phyloP scores from a whole-genome alignment of 2,797 vertebrate genomes.

The Sebastes miniatus region DNA sequence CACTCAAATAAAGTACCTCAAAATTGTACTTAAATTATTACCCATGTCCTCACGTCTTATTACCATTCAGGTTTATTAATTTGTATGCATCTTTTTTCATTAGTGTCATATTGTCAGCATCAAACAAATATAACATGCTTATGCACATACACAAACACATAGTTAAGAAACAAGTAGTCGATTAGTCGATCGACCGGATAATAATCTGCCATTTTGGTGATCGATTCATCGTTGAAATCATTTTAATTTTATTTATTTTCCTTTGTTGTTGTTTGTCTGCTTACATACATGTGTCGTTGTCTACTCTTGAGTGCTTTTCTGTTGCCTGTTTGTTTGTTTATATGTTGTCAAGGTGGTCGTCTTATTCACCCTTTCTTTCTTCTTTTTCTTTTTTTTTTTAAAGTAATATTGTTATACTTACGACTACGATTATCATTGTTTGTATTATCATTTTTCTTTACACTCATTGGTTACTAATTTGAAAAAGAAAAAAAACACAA shows the following conservation, averaged over 20 bases:
- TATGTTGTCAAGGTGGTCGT: not conserved
- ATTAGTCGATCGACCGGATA: no score
- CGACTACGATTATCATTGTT: not conserved
- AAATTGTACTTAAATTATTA: not conserved
- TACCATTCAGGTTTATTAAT: not conserved
- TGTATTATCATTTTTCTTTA: not conserved
- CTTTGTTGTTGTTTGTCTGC: not conserved
- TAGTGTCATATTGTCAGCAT: not conserved
- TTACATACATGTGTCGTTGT: not conserved
- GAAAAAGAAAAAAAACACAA: not conserved
- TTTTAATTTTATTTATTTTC: not conserved
- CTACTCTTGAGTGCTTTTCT: not conserved
- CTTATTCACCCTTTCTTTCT: not conserved
- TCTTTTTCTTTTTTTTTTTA: not conserved
- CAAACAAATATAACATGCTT: not conserved
- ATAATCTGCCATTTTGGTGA: no score
- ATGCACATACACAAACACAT: not conserved
- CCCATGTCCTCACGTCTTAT: not conserved
- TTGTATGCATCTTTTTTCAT: not conserved
- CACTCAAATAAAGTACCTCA: not conserved
- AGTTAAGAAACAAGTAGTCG: no score
- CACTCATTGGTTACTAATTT: not conserved
- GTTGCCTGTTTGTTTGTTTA: not conserved
- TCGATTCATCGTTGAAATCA: not conserved
- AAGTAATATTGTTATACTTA: not conserved